Base-by-base conservation (phyloP, 2,888 invertebrate genomes). In the Hybos culiciformis region DNA sequence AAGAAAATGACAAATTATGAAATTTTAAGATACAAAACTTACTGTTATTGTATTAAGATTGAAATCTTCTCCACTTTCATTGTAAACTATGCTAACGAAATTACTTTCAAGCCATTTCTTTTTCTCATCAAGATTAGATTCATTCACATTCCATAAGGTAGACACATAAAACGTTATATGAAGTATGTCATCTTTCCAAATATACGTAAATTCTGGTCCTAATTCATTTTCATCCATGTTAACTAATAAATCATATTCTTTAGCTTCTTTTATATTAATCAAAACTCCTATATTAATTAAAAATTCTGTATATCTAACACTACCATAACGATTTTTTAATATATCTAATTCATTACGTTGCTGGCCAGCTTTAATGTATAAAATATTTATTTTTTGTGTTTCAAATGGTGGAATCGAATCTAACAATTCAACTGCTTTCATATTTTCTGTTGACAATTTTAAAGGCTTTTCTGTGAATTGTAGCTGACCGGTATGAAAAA, bases 31-130 rank as follows among this genome's bases (percentile, higher is more conserved):
- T n/a, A n/a, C n/a, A n/a, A n/a, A n/a, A n/a, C n/a, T 52, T 64
- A 87, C 88, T 73, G 84, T 90, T 51, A 96, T 86, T 42, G 91
- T 91, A 59, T 80, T 83, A 42, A 93, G 81, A 62, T 85, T 82
- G 67, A 90, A 96, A 51, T 88, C 83, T 45, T 83, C 83, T 5
- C 87, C 91, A 60, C 93, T 93, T 68, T 97, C 93, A 67, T 97
- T 97, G 72, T 96, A 97, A 21, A 97, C 88, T 59, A 97, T 92
- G 49, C 85, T 84, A 9, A 96, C 94, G 70, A 77, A 90, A 70
- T 97, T 88, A 68, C 97, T 97, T 51, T 94, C 96, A 67, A 97
- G 93, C 67, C 97, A 91, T 58, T 80, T 77, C 66, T 94, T 92
- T 70, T 98, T 97, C 56, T 82, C 81, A 54, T 79, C 77, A 2